These are phyloP conservation scores for Apotomis betuletana DNA, from an alignment of 2,888 invertebrate species.

Conservation along the genomic window DNA sequence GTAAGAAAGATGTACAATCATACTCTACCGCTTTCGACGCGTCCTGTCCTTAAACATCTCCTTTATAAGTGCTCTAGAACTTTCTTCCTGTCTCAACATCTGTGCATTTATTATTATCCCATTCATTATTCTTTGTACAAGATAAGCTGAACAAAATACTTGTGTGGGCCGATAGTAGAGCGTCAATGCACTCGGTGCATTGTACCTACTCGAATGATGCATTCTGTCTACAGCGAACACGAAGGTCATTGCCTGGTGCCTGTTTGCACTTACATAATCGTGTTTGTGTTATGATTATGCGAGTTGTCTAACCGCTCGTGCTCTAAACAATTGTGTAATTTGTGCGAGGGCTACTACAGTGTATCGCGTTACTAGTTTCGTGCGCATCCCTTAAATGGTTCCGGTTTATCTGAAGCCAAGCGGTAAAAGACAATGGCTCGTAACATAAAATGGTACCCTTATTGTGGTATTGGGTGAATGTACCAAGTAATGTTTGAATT, in stretches of 20 bases:
- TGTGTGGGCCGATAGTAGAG: constrained; percentile 73
- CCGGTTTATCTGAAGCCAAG: background rate
- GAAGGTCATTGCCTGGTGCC: constrained; percentile 75
- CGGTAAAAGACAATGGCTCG: too few relatives aligned
- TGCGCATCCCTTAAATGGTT: background rate
- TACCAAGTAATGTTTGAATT: too few relatives aligned
- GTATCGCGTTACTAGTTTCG: constrained; percentile 11
- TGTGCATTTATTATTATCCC: constrained; percentile 26
- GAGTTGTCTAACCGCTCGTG: constrained; percentile 54
- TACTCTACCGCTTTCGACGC: background rate
- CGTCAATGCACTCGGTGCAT: constrained; percentile 72
- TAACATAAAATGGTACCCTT: background rate
- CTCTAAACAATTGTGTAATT: constrained; percentile 32
- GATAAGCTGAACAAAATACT: constrained; percentile 68
- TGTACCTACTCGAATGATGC: constrained; percentile 71
- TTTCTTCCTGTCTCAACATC: constrained; percentile 8
- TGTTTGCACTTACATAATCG: constrained; percentile 74
- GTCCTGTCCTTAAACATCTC: background rate
- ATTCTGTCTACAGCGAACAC: constrained; percentile 63
- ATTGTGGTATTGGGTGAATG: too few relatives aligned
- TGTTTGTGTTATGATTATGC: constrained; percentile 66
- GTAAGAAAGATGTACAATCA: background rate
- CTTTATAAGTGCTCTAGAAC: constrained; percentile 3
- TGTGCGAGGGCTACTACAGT: background rate
- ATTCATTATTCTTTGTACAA: constrained; percentile 61